These are phyloP conservation scores for Camelus bactrianus DNA, from an alignment of 2,113 vertebrate genomes.

Conservation along the genomic window DNA sequence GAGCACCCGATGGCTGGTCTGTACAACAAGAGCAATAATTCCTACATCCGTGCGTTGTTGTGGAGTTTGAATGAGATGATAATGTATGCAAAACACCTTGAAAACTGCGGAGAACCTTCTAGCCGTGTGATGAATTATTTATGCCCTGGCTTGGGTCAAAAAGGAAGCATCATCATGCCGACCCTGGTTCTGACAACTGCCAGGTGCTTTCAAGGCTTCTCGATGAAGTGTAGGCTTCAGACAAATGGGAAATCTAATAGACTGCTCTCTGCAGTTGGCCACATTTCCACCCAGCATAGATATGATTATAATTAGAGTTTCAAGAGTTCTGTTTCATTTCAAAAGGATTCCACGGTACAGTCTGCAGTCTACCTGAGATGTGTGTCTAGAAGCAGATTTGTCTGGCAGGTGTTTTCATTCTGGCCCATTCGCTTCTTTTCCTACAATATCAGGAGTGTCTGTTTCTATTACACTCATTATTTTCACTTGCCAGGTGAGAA, in stretches of 20 bases:
- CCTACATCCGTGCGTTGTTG: not conserved
- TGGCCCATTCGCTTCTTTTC: not conserved
- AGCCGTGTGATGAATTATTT: slow-evolving; percentile 33
- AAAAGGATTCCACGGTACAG: not conserved
- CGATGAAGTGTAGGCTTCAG: not conserved
- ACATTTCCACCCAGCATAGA: not conserved
- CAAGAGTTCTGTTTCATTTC: slow-evolving; percentile 44
- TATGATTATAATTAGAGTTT: slow-evolving; percentile 35
- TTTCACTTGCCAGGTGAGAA: slow-evolving; percentile 11
- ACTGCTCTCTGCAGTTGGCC: not conserved
- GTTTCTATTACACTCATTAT: not conserved
- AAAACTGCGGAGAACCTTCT: not conserved
- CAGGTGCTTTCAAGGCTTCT: slow-evolving; percentile 30
- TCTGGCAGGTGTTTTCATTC: not conserved
- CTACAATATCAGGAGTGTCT: not conserved
- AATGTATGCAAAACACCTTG: not conserved
- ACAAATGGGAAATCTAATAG: not conserved
- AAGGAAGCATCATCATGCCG: not conserved
- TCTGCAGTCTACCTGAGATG: not conserved
- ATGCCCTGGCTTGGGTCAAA: not conserved
- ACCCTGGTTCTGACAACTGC: not conserved
- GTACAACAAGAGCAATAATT: slow-evolving; percentile 17
- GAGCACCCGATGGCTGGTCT: not conserved
- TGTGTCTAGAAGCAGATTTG: not conserved
- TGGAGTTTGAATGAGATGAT: slow-evolving; percentile 2